Evolutionary conservation across 35 echinoderm and acorn worm genomes (phyloP).

Genomic region (Heliocidaris tuberculata): DNA sequence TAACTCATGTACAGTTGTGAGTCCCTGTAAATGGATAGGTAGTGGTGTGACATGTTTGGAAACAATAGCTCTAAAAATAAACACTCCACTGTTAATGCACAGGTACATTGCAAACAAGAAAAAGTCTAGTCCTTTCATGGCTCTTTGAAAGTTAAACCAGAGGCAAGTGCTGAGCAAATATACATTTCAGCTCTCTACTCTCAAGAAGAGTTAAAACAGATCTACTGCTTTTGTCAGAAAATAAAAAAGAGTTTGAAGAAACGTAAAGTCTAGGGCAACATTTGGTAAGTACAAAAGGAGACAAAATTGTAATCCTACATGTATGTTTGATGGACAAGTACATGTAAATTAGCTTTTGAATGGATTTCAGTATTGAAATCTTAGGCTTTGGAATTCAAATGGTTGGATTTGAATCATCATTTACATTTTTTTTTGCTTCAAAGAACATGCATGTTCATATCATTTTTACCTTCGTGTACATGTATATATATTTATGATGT

Average conservation of each 20-base stretch:
- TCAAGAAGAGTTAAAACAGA: neutral
- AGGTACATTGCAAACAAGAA: neutral
- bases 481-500: too few species aligned
- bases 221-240: neutral
- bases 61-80: neutral
- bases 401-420: too few species aligned
- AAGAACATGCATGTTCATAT: too few species aligned
- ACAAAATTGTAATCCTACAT: neutral
- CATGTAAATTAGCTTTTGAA: too few species aligned
- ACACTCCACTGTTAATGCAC: neutral
- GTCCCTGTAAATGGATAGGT: neutral
- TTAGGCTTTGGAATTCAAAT: too few species aligned
- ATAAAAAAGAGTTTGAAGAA: neutral
- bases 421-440: too few species aligned
- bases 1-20: neutral
- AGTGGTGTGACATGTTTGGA: neutral
- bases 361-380: too few species aligned
- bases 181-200: neutral
- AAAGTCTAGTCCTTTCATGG: neutral
- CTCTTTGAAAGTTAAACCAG: neutral
- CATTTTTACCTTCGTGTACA: too few species aligned
- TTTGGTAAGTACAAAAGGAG: neutral
- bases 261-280: neutral
- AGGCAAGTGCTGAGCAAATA: neutral
- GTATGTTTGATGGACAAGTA: neutral